phyloP scores from a whole-genome alignment of 2,888 invertebrate species.

The Minunthozetes semirufus region DNA sequence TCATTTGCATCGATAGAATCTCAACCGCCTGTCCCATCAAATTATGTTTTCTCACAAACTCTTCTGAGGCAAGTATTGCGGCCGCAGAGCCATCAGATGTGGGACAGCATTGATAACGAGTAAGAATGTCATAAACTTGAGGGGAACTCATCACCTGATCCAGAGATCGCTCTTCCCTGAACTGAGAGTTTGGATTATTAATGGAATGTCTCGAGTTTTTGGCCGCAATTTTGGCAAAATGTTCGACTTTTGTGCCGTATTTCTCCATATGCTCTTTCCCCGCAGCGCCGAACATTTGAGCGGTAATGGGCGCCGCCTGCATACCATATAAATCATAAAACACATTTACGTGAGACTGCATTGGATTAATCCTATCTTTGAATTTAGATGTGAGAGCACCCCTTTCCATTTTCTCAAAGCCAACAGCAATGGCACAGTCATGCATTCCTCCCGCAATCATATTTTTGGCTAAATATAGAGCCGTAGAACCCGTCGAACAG shows the following conservation, averaged over 20 bases:
- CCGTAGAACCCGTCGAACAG: constrained; percentile 93
- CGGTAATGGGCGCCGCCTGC: constrained; percentile 73
- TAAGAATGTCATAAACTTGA: constrained; percentile 86
- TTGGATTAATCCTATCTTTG: constrained; percentile 74
- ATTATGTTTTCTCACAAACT: constrained; percentile 74
- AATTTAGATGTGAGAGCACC: constrained; percentile 75
- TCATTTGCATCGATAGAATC: constrained; percentile 94
- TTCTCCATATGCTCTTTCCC: constrained; percentile 91
- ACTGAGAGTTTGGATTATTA: constrained; percentile 95
- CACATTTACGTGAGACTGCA: constrained; percentile 76
- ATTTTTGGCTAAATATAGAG: constrained; percentile 81
- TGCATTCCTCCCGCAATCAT: constrained; percentile 66
- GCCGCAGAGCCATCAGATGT: constrained; percentile 97
- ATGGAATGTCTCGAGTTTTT: constrained; percentile 96
- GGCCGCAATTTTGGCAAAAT: constrained; percentile 93
- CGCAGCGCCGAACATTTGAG: constrained; percentile 95
- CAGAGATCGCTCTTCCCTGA: constrained; percentile 79
- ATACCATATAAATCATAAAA: constrained; percentile 78
- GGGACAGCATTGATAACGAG: constrained; percentile 95
- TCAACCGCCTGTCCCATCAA: constrained; percentile 83
- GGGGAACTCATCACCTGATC: constrained; percentile 62
- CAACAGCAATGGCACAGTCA: constrained; percentile 62
- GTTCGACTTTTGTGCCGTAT: constrained; percentile 84
- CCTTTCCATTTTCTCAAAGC: constrained; percentile 96
- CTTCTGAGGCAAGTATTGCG: constrained; percentile 80